Evolutionary conservation across 2,888 invertebrate genomes (phyloP).

Genomic region (Psococerastis gibbosa): DNA sequence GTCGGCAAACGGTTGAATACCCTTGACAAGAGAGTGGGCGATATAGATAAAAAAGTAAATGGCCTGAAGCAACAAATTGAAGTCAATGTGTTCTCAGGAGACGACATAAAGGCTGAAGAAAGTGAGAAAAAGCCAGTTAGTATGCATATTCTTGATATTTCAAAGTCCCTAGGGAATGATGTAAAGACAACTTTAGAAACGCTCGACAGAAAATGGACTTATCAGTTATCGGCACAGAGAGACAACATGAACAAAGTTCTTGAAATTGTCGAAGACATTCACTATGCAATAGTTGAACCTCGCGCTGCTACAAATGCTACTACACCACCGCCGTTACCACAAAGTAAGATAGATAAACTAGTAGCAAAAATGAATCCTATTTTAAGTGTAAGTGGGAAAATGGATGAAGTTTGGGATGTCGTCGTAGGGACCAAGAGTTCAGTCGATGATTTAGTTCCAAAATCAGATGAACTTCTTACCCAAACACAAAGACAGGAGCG

Average conservation of each 20-base stretch:
- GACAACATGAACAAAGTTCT: slow-evolving; percentile 64
- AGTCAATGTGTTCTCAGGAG: slow-evolving; percentile 57
- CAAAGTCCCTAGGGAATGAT: slow-evolving; percentile 32
- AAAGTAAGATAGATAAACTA: slow-evolving; percentile 61
- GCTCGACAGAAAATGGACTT: slow-evolving; percentile 64
- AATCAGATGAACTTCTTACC: slow-evolving; percentile 66
- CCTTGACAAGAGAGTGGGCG: slow-evolving; percentile 64
- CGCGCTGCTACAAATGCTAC: slow-evolving; percentile 27
- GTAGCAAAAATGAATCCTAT: slow-evolving; percentile 70
- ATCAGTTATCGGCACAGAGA: slow-evolving; percentile 64
- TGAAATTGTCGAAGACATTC: slow-evolving; percentile 61
- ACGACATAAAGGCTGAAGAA: slow-evolving; percentile 71
- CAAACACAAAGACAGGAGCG: slow-evolving; percentile 74
- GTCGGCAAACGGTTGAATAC: slow-evolving; percentile 48
- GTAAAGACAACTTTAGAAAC: slow-evolving; percentile 28
- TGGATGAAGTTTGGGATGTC: slow-evolving; percentile 83
- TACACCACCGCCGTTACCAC: slow-evolving; percentile 35
- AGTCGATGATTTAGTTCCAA: slow-evolving; percentile 67
- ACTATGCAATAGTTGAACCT: slow-evolving; percentile 67
- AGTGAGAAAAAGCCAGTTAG: slow-evolving; percentile 74
- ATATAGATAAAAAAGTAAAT: slow-evolving; percentile 60
- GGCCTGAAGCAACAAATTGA: slow-evolving; percentile 66
- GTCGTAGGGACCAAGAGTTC: slow-evolving; percentile 77
- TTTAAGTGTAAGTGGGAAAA: slow-evolving; percentile 69
- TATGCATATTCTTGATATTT: slow-evolving; percentile 62